Base-by-base conservation (phyloP, 2,797 vertebrate genomes). In the Gymnoscopelus microlampas region DNA sequence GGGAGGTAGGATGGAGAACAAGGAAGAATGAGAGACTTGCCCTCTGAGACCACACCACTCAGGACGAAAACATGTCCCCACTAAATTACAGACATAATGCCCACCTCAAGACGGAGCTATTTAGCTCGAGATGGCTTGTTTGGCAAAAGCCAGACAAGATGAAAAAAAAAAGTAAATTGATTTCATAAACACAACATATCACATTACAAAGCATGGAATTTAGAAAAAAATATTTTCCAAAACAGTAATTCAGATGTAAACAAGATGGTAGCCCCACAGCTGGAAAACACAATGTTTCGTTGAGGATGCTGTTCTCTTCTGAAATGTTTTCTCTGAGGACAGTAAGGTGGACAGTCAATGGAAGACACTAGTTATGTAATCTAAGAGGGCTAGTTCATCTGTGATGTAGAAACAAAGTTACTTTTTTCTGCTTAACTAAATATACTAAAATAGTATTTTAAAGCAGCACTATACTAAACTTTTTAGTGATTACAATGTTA, bases 1-100 rank as follows among this genome's bases (percentile, higher is more conserved):
- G 32, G 32, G 32, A 32, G 32, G 32, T 32, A 32, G 32, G 32
- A 32, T 32, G 12, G 55, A 53, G 24, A 48, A 35, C 14, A 32
- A 49, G 1, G 13, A 4, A 35, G 13, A 35, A 53, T 8, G n/a
- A 32, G 49, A 19, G 49, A 53, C 26, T 10, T 51, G 6, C 29
- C 3, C 32, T 35, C 32, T 35, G 32, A 35, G 32, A 35, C 32
- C n/a, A 84, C 68, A 85, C 78, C 78, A 80, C 76, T 73, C 39
- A 44, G 39, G 39, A 44, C 2, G 9, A 44, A 44, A 39, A 14
- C 70, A 7, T n/a, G 48, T 60, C 58, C 53, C 70, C 53, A 73
- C 68, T 71, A 14, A 56, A 72, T 12, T 57, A n/a, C 24, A 62
- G 1, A 66, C 65, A 73, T 1, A 7, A 54, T 15, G 44, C 47